phyloP scores from a whole-genome alignment of 2,113 vertebrate species.

The Phodopus roborovskii region DNA sequence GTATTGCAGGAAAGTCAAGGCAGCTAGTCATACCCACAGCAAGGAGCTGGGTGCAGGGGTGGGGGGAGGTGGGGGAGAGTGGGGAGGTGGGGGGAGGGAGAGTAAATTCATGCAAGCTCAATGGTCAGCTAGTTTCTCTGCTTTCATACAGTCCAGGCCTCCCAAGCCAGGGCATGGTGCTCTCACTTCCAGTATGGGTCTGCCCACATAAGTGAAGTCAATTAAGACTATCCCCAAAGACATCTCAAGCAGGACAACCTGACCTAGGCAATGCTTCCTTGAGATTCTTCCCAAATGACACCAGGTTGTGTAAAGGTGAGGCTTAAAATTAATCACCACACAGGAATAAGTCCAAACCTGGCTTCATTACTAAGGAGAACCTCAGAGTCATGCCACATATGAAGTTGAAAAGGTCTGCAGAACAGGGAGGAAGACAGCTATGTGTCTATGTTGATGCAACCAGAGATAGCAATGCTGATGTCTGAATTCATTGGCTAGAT shows the following conservation, averaged over 20 bases:
- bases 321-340: not conserved
- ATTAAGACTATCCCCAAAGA: not conserved
- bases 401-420: not conserved
- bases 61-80: too few species aligned
- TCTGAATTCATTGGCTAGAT: not conserved
- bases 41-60: not conserved
- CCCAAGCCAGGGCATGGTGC: not conserved
- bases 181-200: not conserved
- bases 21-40: not conserved
- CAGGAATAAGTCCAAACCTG: not conserved
- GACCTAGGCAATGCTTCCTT: not conserved
- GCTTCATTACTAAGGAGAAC: too few species aligned
- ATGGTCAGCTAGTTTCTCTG: not conserved
- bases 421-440: not conserved
- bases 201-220: not conserved
- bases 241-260: not conserved
- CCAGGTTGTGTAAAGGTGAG: not conserved
- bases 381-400: too few species aligned
- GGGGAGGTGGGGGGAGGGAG: not conserved
- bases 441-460: accelerated
- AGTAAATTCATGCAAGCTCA: not conserved
- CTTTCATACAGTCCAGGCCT: not conserved
- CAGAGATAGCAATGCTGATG: not conserved
- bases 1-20: not conserved
- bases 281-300: not conserved